Conservation (phyloP, 2,113 vertebrate species). For the Sylvia atricapilla region DNA sequence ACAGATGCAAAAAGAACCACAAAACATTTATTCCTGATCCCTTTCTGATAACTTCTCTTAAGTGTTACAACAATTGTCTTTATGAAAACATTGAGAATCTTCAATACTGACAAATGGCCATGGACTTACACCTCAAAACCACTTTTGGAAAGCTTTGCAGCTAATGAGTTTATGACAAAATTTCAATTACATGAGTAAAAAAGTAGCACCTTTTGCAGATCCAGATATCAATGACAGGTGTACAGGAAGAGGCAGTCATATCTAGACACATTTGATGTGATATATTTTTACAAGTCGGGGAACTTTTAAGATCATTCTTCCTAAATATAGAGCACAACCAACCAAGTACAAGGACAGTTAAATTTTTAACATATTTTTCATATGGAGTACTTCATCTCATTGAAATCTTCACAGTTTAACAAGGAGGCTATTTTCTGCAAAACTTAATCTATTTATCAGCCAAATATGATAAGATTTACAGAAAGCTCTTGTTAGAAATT, state of each 20-base stretch:
- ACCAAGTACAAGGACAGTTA: neutral
- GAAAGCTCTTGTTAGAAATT: neutral
- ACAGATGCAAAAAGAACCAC: neutral
- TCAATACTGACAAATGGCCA: rapidly evolving
- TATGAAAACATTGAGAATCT: neutral
- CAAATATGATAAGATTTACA: neutral
- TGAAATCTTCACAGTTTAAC: neutral
- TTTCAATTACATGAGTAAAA: neutral
- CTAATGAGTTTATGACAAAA: neutral
- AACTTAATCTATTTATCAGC: neutral
- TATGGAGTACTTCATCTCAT: neutral
- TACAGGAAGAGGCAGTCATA: neutral
- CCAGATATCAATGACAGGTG: neutral
- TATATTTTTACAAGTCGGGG: neutral
- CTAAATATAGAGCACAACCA: neutral
- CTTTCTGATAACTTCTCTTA: neutral
- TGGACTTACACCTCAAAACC: neutral
- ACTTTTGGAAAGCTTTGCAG: neutral
- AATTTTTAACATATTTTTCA: neutral
- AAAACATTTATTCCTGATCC: neutral
- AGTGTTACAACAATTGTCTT: neutral
- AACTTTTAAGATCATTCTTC: neutral
- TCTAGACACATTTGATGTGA: neutral
- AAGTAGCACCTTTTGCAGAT: neutral
- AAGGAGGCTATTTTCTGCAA: neutral